Evolutionary conservation across 2,113 vertebrate species (phyloP).

Genomic region (Atrichornis clamosus): DNA sequence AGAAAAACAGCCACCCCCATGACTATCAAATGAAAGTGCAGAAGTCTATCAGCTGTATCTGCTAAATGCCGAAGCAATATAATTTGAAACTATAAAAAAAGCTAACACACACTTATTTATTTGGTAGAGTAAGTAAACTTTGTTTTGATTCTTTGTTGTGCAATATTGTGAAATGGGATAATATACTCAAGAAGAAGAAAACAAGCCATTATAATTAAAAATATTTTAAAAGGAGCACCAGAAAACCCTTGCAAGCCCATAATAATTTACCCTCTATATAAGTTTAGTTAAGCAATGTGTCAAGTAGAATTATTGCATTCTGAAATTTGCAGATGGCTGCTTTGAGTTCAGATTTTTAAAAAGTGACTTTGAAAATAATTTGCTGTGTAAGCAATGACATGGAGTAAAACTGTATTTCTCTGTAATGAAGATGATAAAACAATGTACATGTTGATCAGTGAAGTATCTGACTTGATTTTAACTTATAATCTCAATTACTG

Average conservation of each 20-base stretch:
- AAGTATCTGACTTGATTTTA: neutral
- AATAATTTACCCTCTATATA: neutral
- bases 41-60: neutral
- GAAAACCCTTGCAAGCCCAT: neutral
- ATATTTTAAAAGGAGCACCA: neutral
- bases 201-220: neutral
- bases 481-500: neutral
- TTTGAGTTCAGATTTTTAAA: neutral
- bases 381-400: neutral
- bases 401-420: neutral
- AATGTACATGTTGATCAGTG: neutral
- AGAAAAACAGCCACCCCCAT: neutral
- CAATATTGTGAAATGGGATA: neutral
- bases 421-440: neutral
- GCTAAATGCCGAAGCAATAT: neutral
- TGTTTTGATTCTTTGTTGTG: neutral
- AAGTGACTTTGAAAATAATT: neutral
- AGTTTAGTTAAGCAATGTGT: neutral
- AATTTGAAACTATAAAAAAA: neutral
- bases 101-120: neutral
- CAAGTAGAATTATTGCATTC: neutral
- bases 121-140: neutral
- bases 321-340: neutral
- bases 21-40: neutral
- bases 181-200: neutral